Evolutionary conservation across 1,140 invertebrate species (phyloP), one percentile per base, ranked within the genome.

Genomic region (Stegodyphus dumicola): DNA sequence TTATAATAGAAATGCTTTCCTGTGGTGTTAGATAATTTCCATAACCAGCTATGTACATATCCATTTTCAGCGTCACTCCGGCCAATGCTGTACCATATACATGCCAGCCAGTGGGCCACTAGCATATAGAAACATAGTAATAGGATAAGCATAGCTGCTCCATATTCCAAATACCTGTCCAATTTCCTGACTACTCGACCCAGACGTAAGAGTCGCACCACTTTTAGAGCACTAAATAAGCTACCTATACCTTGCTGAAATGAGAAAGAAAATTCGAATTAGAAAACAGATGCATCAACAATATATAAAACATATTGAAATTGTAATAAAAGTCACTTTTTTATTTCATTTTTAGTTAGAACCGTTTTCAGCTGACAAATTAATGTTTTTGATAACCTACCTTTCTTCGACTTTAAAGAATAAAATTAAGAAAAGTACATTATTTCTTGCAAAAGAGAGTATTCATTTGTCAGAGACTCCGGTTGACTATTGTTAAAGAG

Each of bases 81-180:
- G 56, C 96, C 95, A 91, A 96, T 95, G 88, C 94, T 95, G 90
- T 96, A 96, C 98, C 98, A 99, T 89, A 99, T 96, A 92, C 98
- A 99, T 83, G 99, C 99, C 83, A 99, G 92, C 97, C 97, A 99
- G 92, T 99, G 97, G 81, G 97, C 97, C 88, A 99, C 97, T 90
- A 99, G 93, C 95, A 99, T 98, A 92, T 98, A 99, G 93, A 98
- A 98, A 93, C 97, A 98, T 81, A 99, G 94, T 87, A 99, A 93
- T 77, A 99, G 93, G 89, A 99, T 97, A 85, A 99, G 93, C 95
- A 99, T 99, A 87, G 98, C 99, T 18, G 99, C 99, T 78, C 98
- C 98, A 92, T 99, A 99, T 92, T 99, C 99, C 89, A 99, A 92
- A 92, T 99, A 99, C 88, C 99, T 95, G 93, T 99, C 99, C 89